Percentiles rank a stretch among this genome's conserved stretches.
phyloP scores from a whole-genome alignment of 2,888 invertebrate genomes.

The Oligia strigilis region DNA sequence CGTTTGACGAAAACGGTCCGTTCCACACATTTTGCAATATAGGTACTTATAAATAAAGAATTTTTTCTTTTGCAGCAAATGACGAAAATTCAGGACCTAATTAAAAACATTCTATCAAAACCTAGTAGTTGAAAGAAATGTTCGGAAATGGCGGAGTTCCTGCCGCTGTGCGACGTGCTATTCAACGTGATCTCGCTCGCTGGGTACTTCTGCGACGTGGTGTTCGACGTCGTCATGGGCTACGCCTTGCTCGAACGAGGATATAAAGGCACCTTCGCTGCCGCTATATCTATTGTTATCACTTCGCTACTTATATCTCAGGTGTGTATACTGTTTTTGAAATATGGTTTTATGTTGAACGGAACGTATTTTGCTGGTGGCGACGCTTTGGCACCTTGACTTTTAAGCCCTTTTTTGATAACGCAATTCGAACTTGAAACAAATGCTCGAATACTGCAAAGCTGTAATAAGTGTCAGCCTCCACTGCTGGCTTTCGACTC shows the following conservation, averaged over 20 bases:
- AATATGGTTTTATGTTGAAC: background rate
- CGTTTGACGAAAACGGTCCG: slow-evolving; percentile 30
- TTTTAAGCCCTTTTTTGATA: slow-evolving; percentile 4
- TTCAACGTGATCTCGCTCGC: slow-evolving; percentile 97
- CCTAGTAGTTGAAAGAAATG: slow-evolving; percentile 78
- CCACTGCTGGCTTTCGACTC: no score
- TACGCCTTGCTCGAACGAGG: slow-evolving; percentile 94
- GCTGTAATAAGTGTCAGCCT: background rate
- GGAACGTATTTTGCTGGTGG: background rate
- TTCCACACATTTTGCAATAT: slow-evolving; percentile 27
- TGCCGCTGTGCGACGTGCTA: slow-evolving; percentile 97
- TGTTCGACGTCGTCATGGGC: slow-evolving; percentile 96
- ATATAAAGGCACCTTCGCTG: slow-evolving; percentile 92
- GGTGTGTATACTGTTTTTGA: slow-evolving; percentile 75
- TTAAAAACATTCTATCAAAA: slow-evolving; percentile 55
- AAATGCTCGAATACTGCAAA: background rate
- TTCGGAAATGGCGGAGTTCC: slow-evolving; percentile 93
- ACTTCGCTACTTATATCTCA: slow-evolving; percentile 94
- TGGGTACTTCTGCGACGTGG: slow-evolving; percentile 97
- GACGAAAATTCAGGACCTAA: slow-evolving; percentile 58
- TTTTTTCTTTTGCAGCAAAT: slow-evolving; percentile 67
- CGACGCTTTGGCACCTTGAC: background rate
- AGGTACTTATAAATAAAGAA: background rate
- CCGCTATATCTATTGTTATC: slow-evolving; percentile 93
- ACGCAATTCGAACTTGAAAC: background rate